Conservation (phyloP, 2,113 vertebrate genomes). For the Brachyistius frenatus region DNA sequence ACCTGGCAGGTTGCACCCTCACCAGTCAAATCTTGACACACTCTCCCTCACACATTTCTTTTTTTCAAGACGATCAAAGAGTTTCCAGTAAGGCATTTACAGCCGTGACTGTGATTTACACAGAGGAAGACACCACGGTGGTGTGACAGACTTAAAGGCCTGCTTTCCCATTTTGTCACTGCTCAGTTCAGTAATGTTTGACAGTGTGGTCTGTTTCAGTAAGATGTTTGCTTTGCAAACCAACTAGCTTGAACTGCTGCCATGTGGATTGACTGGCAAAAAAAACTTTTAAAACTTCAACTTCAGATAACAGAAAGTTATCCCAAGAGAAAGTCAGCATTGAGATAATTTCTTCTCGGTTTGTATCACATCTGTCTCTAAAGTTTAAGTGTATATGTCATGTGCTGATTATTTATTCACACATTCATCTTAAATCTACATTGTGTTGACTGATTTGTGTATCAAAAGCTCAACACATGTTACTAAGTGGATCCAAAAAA, state of each 20-base stretch:
- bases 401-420: neutral
- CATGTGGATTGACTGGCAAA: neutral
- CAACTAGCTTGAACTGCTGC: neutral
- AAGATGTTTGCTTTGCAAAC: neutral
- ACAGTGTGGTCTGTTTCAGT: neutral
- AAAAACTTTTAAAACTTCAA: neutral
- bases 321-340: no score
- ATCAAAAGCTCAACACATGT: neutral
- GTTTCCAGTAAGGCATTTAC: constrained; percentile 53
- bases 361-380: no score
- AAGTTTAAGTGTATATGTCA: neutral
- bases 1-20: constrained; percentile 18
- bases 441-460: neutral
- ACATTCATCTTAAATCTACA: neutral
- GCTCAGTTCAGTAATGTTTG: neutral
- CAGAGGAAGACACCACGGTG: constrained; percentile 47
- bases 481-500: neutral
- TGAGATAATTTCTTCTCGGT: no score
- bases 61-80: constrained; percentile 57
- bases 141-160: constrained; percentile 40
- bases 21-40: constrained; percentile 27
- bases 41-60: constrained; percentile 16
- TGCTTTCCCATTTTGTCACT: constrained; percentile 1
- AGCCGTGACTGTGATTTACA: constrained; percentile 67
- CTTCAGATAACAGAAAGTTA: neutral